Evolutionary conservation across 2,113 vertebrate species (phyloP), one percentile per base, ranked within the genome.

Genomic region (Terrapene triunguis): DNA sequence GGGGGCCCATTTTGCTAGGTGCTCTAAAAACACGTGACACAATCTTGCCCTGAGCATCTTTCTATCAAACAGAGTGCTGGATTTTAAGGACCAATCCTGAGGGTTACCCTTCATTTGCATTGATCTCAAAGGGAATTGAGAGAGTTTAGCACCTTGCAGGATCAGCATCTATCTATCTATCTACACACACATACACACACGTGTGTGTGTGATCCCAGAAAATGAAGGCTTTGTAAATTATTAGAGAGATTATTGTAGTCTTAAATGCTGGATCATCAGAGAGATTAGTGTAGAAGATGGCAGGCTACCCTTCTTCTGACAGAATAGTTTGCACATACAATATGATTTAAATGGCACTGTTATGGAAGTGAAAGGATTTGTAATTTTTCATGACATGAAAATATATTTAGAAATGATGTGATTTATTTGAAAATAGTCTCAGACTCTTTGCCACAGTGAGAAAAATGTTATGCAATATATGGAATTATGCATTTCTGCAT

Each of bases 381-480:
- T 29, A 14, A 25, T 3, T 14, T 85, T 53, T 83, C 54, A 8
- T 3, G 29, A 42, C 27, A 24, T 22, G 47, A 4, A 24, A 84
- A 29, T 19, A 27, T 16, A 12, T 47, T 65, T 14, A 51, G n/a
- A 11, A n/a, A 29, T 24, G 17, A 62, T 6, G 19, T 14, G 47
- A 10, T 3, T 78, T 35, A 10, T 48, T 48, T 17, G 12, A 35
- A 48, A 38, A 4, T 2, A 4, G 24, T 57, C 17, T 80, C 47
- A 32, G 3, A 7, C 1, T n/a, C 53, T 17, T 32, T 17, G 5
- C 2, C 82, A 82, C 19, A 5, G 12, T 10, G 9, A 74, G 1
- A 11, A 8, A 85, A 91, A 86, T 24, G 1, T 7, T 19, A 2
- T 5, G 19, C 32, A 27, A 12, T 25, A 2, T 8, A 17, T 10